Conservation (phyloP, 2,797 vertebrate genomes). For the Amblyraja radiata region DNA sequence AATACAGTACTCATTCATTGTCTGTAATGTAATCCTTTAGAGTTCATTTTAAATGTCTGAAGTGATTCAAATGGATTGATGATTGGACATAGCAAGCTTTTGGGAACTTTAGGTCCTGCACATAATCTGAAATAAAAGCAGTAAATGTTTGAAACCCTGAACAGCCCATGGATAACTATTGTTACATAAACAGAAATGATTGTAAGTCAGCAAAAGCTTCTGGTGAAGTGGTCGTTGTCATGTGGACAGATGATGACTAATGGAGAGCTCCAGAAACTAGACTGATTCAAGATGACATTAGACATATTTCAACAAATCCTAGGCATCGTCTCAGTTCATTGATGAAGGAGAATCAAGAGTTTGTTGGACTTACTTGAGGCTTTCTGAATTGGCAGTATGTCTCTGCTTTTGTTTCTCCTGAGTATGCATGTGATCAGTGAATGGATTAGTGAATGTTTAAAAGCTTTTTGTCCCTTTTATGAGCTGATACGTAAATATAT, state of each 20-base stretch:
- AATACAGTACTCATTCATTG: background rate
- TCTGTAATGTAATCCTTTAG: background rate
- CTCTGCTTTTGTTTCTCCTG: background rate
- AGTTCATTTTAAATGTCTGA: too few relatives aligned
- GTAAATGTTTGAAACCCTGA: too few relatives aligned
- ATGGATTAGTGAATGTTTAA: background rate
- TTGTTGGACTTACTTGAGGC: background rate
- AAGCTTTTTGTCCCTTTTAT: background rate
- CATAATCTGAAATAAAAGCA: background rate
- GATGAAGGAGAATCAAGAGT: background rate
- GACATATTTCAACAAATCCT: background rate
- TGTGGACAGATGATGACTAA: background rate
- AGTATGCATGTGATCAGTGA: background rate
- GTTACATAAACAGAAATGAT: background rate
- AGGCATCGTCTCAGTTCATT: background rate
- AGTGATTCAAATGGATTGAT: too few relatives aligned
- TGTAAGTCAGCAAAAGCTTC: background rate
- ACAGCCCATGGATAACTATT: background rate
- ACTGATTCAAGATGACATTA: slow-evolving; percentile 7
- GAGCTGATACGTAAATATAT: background rate
- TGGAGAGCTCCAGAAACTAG: background rate
- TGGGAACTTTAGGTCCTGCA: background rate
- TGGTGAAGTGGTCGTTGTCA: background rate
- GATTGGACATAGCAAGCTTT: too few relatives aligned
- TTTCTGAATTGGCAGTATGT: background rate